Conservation (phyloP, 2,113 vertebrate species). For the Scophthalmus maximus region DNA sequence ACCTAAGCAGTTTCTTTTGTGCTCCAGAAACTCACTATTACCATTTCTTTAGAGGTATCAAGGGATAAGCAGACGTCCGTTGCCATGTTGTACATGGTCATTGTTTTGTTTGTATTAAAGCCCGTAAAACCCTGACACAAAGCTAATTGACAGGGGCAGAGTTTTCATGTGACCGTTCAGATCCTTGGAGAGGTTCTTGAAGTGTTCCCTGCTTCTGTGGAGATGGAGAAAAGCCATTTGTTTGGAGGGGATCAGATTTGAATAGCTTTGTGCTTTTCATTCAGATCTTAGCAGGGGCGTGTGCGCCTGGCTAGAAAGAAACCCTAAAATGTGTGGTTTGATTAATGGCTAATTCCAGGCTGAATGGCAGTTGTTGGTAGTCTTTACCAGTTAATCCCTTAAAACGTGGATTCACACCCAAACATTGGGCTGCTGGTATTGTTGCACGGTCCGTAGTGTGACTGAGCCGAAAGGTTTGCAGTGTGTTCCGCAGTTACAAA, state of each 20-base stretch:
- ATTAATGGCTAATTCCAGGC: constrained; percentile 77
- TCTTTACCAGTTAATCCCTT: constrained; percentile 83
- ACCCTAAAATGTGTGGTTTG: constrained; percentile 74
- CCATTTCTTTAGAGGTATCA: constrained; percentile 76
- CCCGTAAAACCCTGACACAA: constrained; percentile 82
- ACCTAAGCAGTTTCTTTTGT: constrained; percentile 63
- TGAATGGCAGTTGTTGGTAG: constrained; percentile 83
- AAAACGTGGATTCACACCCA: constrained; percentile 75
- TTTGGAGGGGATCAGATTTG: constrained; percentile 75
- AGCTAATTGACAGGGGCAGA: constrained; percentile 78
- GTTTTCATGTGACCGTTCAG: constrained; percentile 63
- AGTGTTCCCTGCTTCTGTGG: constrained; percentile 70
- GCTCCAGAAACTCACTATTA: constrained; percentile 70
- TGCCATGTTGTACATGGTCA: constrained; percentile 73
- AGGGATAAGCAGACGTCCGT: constrained; percentile 68
- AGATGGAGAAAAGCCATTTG: constrained; percentile 79
- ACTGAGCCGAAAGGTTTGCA: constrained; percentile 62
- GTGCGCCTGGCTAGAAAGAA: constrained; percentile 58
- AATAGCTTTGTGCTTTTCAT: constrained; percentile 75
- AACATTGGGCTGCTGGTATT: constrained; percentile 69
- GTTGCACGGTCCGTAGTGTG: constrained; percentile 49
- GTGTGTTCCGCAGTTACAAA: constrained; percentile 46
- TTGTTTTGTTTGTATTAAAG: constrained; percentile 81
- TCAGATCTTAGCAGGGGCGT: constrained; percentile 73
- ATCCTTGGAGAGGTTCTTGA: constrained; percentile 79